Evolutionary conservation across 2,888 invertebrate genomes (phyloP).

Genomic region (Ophraella communa): DNA sequence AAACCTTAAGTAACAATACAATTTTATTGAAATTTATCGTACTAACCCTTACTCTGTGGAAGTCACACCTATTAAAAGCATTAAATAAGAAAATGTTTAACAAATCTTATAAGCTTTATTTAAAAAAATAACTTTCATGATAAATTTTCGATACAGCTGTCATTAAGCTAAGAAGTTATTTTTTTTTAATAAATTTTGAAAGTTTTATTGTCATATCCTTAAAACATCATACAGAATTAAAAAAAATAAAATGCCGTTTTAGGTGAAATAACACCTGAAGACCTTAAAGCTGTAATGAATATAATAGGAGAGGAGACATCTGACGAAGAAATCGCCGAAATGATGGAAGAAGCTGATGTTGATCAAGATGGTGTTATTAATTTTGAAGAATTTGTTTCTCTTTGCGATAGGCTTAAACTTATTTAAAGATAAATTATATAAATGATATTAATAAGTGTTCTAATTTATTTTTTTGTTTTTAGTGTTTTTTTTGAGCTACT

Average conservation of each 20-base stretch:
- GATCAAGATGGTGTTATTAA: slow-evolving; percentile 2
- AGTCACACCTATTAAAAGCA: too few species aligned
- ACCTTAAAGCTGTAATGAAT: slow-evolving; percentile 5
- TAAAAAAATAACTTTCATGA: too few species aligned
- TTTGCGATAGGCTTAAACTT: slow-evolving; percentile 4
- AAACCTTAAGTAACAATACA: too few species aligned
- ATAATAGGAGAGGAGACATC: slow-evolving; percentile 1
- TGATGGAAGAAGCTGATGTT: slow-evolving; percentile 15
- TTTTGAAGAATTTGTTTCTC: slow-evolving; percentile 10
- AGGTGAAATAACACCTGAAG: slow-evolving; percentile 1
- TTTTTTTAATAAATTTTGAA: too few species aligned
- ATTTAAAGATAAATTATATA: not conserved
- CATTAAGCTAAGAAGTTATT: too few species aligned
- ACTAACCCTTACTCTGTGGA: too few species aligned
- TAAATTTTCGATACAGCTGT: too few species aligned
- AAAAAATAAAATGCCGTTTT: not conserved
- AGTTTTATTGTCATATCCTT: too few species aligned
- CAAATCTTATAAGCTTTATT: too few species aligned
- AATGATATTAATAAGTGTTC: not conserved
- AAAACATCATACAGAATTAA: too few species aligned
- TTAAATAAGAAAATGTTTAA: too few species aligned
- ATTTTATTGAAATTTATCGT: too few species aligned
- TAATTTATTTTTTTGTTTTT: not conserved
- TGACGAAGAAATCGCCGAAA: slow-evolving; percentile 7
- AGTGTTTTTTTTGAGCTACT: not conserved